Evolutionary conservation across 2,113 vertebrate genomes (phyloP).

Genomic region (Callionymus lyra): DNA sequence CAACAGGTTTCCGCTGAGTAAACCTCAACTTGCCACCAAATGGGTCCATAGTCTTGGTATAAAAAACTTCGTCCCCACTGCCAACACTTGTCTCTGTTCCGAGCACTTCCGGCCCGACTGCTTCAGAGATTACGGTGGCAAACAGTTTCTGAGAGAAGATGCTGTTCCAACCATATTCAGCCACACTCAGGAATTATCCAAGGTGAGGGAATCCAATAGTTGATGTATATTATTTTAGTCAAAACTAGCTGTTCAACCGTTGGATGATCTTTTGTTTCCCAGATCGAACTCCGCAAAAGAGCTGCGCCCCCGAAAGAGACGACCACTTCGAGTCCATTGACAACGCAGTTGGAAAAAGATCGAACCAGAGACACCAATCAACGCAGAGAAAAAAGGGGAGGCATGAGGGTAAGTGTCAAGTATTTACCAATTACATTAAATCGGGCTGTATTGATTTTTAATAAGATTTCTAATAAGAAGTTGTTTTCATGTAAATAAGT

Average conservation of each 20-base stretch:
- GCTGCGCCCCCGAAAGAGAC: conserved; percentile 50
- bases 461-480: no score
- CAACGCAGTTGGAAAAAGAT: conserved; percentile 42
- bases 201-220: conserved; percentile 38
- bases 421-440: no score
- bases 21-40: conserved; percentile 63
- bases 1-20: conserved; percentile 68
- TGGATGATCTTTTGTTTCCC: background rate
- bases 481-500: background rate
- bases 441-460: background rate
- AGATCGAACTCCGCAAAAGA: conserved; percentile 69
- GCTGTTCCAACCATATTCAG: conserved; percentile 67
- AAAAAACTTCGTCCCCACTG: conserved; percentile 63
- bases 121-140: conserved; percentile 73
- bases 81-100: conserved; percentile 70
- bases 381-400: conserved; percentile 57
- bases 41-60: conserved; percentile 69
- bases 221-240: background rate
- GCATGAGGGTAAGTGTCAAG: conserved; percentile 46
- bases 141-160: conserved; percentile 71
- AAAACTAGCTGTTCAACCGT: no score
- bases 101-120: conserved; percentile 69
- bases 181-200: conserved; percentile 47
- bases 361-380: conserved; percentile 29
- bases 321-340: conserved; percentile 12